Base-by-base conservation (phyloP, 2,797 vertebrate species). In the Pantherophis alleghaniensis region DNA sequence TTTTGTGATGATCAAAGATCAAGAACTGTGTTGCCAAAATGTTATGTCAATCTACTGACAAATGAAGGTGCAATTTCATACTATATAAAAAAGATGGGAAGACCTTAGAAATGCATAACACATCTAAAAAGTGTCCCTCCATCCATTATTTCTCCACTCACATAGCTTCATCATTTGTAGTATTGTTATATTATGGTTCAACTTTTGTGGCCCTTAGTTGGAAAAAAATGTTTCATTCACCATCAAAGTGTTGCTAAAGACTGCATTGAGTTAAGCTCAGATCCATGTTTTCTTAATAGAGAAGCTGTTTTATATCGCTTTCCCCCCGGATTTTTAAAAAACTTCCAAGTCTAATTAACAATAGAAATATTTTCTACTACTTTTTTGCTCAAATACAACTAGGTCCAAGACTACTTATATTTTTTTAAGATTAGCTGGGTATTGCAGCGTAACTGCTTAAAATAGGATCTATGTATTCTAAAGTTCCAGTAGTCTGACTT, bases 401-500 rank as follows among this genome's bases (percentile, higher is more conserved):
- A 83, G 37, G 20, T 47, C 37, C 37, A 79, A 79, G 37, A 42
- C 37, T 42, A 47, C 74, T 83, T 83, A 83, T 3, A 11, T 22
- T 24, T 83, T 79, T 79, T 79, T 22, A 42, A 42, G 69, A 79
- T 42, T 42, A 79, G 18, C 69, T 79, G 69, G 32, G 18, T 9
- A 90, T 55, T 88, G 56, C 20, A 94, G 56, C 86, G 91, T 94
- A 66, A 89, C 93, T 14, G 88, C 37, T 92, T 53, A 89, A 32
- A 93, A 61, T 42, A 95, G 47, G 91, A 53, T 90, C 28, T 96
- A 63, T 88, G 47, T 93, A 37, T 74, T 74, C 20, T 88, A 55
- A 55, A 93, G 56, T 32, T 90, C 95, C 90, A 94, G 53, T 1
- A 4, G 91, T 95, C 90, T 89, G 92, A 69, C 87, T 90, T 91